Evolutionary conservation across 2,888 invertebrate genomes (phyloP), one percentile per base, ranked within the genome.

Genomic region (Chrysodeixis includens): DNA sequence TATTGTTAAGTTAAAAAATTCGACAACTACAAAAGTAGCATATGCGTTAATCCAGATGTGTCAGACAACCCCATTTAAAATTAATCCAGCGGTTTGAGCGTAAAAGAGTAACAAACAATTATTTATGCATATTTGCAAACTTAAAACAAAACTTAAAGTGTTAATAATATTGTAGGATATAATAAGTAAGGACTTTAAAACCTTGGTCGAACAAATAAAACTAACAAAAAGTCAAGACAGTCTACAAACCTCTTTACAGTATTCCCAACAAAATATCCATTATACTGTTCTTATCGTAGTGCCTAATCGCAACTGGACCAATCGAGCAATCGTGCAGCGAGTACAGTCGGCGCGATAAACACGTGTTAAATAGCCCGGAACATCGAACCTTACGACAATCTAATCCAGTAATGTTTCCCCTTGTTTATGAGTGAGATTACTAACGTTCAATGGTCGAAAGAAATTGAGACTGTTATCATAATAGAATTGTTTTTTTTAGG

Each of bases 371-470:
- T 70, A 65, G 66, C 65, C 51, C 55, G 69, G 52, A 66, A 76
- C 71, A 74, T 69, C 49, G 62, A 64, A 56, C 65, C 69, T 56
- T 65, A 61, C 35, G 60, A 67, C 63, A 53, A 73, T 69, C 79
- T 74, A 71, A 80, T 81, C 79, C 49, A 22, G 60, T 74, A 74
- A 79, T 76, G 74, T 69, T 63, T 61, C 51, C n/a, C 40, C 14
- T 46, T 66, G 44, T 81, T 78, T 79, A 74, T 66, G 70, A 56
- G 30, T 0, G 35, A 61, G 76, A 79, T 79, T 71, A 62, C 9
- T 62, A 56, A 68, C 49, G 77, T 76, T 40, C 40, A 54, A 16
- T 16, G 30, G 30, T 16, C 62, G 59, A 62, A 49, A 70, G n/a
- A 40, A 49, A 49, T 18, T 49, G 3, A 12, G 35, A 3, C 35